Conservation (phyloP, 2,888 invertebrate genomes). For the Leptogaster cylindrica region DNA sequence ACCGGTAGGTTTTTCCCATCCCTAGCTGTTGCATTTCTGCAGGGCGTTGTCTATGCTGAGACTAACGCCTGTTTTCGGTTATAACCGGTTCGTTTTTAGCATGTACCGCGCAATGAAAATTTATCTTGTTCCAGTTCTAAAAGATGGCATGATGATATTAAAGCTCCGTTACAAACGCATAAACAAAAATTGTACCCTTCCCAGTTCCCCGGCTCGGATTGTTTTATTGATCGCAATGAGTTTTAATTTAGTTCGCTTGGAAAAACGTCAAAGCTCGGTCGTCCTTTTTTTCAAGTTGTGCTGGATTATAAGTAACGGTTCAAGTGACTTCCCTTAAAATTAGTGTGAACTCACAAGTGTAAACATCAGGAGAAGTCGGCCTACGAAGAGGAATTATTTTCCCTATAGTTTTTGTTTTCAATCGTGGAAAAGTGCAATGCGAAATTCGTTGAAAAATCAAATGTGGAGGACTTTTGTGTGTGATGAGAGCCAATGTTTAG, state of each 20-base stretch:
- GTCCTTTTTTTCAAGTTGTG: conserved; percentile 33
- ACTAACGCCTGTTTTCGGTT: too few species aligned
- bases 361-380: too few species aligned
- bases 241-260: conserved; percentile 46
- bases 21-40: too few species aligned
- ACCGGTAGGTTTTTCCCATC: too few species aligned
- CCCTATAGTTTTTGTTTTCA: too few species aligned
- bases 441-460: background rate
- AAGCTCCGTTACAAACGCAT: conserved; percentile 38
- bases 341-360: too few species aligned
- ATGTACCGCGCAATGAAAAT: too few species aligned
- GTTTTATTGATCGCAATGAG: conserved; percentile 48
- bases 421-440: conserved; percentile 15
- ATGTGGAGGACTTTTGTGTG: background rate
- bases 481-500: conserved; percentile 7
- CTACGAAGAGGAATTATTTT: too few species aligned
- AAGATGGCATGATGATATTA: too few species aligned
- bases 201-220: conserved; percentile 42
- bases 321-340: background rate
- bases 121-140: too few species aligned
- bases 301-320: background rate
- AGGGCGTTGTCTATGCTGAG: too few species aligned
- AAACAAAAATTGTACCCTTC: conserved; percentile 34
- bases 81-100: too few species aligned
- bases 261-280: conserved; percentile 45